phyloP scores from a whole-genome alignment of 2,888 invertebrate genomes.

The Neoscelio sp. region DNA sequence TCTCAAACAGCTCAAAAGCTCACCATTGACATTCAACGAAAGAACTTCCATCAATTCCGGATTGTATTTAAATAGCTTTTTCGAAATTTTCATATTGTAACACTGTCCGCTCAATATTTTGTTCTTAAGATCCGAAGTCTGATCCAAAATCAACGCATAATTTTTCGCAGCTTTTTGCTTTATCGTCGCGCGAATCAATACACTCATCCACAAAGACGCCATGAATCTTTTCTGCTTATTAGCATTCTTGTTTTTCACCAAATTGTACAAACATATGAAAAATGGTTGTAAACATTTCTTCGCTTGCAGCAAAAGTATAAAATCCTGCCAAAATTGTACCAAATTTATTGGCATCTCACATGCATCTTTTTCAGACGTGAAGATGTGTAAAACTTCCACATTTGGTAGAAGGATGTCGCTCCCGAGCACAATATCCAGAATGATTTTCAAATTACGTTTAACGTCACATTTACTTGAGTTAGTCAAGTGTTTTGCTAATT shows the following conservation, averaged over 20 bases:
- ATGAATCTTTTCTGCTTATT: slow-evolving; percentile 79
- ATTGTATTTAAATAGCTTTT: slow-evolving; percentile 68
- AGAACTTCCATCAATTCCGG: slow-evolving; percentile 71
- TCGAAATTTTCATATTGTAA: slow-evolving; percentile 71
- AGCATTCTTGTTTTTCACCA: slow-evolving; percentile 81
- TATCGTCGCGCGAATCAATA: slow-evolving; percentile 83
- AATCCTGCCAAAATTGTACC: slow-evolving; percentile 84
- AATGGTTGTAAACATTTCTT: slow-evolving; percentile 84
- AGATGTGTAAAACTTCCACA: slow-evolving; percentile 75
- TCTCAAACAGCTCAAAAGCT: slow-evolving; percentile 72
- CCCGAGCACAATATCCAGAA: slow-evolving; percentile 75
- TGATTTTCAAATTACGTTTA: slow-evolving; percentile 47
- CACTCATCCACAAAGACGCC: slow-evolving; percentile 85
- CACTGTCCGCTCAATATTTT: slow-evolving; percentile 66
- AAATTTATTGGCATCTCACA: slow-evolving; percentile 75
- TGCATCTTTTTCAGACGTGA: slow-evolving; percentile 60
- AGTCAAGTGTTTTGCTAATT: slow-evolving; percentile 10
- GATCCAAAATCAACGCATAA: slow-evolving; percentile 72
- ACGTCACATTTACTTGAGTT: neutral
- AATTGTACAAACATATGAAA: slow-evolving; percentile 82
- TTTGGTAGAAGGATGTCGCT: slow-evolving; percentile 79
- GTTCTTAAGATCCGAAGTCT: slow-evolving; percentile 67
- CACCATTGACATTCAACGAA: slow-evolving; percentile 71
- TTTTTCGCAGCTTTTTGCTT: slow-evolving; percentile 81
- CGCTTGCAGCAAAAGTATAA: slow-evolving; percentile 84